Evolutionary conservation across 2,797 vertebrate species (phyloP).

Genomic region (Tachyglossus aculeatus): DNA sequence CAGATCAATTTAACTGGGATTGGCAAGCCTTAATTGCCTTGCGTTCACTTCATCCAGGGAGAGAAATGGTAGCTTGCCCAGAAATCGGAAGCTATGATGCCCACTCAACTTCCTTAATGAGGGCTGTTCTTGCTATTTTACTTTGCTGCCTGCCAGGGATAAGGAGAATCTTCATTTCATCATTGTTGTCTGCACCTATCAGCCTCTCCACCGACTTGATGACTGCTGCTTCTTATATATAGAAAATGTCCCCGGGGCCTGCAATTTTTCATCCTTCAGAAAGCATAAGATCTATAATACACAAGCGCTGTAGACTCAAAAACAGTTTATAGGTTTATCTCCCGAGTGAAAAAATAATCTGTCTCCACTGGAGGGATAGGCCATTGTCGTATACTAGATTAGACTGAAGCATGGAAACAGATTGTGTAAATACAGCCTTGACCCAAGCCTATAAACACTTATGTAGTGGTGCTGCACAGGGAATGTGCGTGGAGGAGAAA

Average conservation of each 20-base stretch:
- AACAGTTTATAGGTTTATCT: conserved; percentile 75
- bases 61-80: conserved; percentile 51
- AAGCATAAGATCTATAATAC: conserved; percentile 72
- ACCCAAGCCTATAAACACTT: not conserved
- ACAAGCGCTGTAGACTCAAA: conserved; percentile 69
- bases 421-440: not conserved
- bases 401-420: conserved; percentile 6
- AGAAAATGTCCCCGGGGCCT: conserved; percentile 60
- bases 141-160: conserved; percentile 66
- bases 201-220: conserved; percentile 58
- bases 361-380: conserved; percentile 62
- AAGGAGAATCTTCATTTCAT: conserved; percentile 62
- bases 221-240: conserved; percentile 63
- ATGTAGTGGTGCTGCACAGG: not conserved
- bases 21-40: conserved; percentile 44
- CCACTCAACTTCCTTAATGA: conserved; percentile 64
- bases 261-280: conserved; percentile 75
- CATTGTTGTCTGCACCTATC: conserved; percentile 60
- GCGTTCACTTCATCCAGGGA: conserved; percentile 65
- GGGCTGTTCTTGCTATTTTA: conserved; percentile 51
- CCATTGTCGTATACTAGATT: conserved; percentile 36
- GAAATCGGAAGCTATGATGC: conserved; percentile 52
- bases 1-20: conserved; percentile 54
- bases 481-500: not conserved
- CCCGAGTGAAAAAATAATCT: conserved; percentile 68